These are phyloP conservation scores for Riparia riparia DNA, from an alignment of 2,113 vertebrate genomes.

Conservation along the genomic window DNA sequence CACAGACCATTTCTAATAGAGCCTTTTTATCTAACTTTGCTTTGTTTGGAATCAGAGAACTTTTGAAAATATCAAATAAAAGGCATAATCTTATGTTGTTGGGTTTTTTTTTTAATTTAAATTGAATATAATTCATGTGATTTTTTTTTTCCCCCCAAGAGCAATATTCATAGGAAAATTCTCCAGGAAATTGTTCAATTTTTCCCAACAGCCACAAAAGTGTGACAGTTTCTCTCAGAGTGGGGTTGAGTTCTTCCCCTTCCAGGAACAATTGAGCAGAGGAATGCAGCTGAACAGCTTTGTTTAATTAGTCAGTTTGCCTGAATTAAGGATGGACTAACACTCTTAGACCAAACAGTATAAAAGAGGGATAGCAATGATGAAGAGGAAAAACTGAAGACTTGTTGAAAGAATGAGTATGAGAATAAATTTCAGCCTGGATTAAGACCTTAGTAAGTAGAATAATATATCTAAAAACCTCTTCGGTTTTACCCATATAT, in stretches of 20 bases:
- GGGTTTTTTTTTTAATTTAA: neutral
- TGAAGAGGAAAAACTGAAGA: neutral
- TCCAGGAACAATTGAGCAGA: constrained; percentile 2
- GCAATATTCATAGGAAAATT: neutral
- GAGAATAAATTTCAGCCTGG: neutral
- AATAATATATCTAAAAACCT: neutral
- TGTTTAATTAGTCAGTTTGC: constrained; percentile 46
- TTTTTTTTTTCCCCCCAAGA: neutral
- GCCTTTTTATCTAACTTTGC: neutral
- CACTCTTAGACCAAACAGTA: neutral
- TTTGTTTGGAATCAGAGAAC: neutral
- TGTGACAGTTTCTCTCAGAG: neutral
- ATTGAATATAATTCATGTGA: neutral
- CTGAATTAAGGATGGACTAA: constrained; percentile 23
- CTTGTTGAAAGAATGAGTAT: neutral
- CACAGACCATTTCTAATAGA: neutral
- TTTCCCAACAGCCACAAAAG: neutral
- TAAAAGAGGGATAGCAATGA: constrained; percentile 7
- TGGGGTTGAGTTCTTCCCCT: neutral
- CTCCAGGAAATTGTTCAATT: neutral
- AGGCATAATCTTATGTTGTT: neutral
- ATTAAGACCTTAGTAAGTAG: constrained; percentile 16
- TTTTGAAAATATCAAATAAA: neutral
- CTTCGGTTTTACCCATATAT: rapidly evolving
- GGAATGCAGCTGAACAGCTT: constrained; percentile 60